Conservation (phyloP, 1,140 invertebrate species). For the Drosophila littoralis region DNA sequence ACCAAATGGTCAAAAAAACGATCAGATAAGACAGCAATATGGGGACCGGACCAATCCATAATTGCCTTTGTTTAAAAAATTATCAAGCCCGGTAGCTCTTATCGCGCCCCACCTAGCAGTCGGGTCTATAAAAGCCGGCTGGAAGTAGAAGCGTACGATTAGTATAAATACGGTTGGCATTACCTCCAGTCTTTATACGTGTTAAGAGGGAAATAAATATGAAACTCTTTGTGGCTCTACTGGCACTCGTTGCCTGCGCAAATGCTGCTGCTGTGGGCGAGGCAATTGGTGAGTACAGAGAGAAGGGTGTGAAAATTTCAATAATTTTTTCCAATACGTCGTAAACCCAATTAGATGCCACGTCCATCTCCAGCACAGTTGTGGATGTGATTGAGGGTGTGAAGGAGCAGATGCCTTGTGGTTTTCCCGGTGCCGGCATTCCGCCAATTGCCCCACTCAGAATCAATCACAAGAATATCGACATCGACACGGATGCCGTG, state of each 20-base stretch:
- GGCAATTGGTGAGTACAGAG: constrained; percentile 50
- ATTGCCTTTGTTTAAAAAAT: constrained; percentile 29
- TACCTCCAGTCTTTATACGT: constrained; percentile 67
- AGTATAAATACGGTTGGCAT: constrained; percentile 76
- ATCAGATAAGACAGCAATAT: constrained; percentile 32
- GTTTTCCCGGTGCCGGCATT: constrained; percentile 69
- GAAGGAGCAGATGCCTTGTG: constrained; percentile 78
- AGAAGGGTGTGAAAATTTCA: no score
- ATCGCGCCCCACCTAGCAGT: constrained; percentile 36
- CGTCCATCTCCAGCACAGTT: constrained; percentile 68
- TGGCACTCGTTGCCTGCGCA: constrained; percentile 71
- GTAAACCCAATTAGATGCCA: constrained; percentile 24
- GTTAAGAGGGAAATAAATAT: constrained; percentile 59
- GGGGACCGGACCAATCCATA: constrained; percentile 19
- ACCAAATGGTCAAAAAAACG: background rate
- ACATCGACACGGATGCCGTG: constrained; percentile 62
- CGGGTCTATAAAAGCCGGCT: constrained; percentile 74
- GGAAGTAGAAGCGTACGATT: constrained; percentile 33
- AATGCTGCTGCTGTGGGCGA: constrained; percentile 59
- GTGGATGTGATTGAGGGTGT: constrained; percentile 57
- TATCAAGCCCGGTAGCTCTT: constrained; percentile 44
- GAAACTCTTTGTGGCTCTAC: constrained; percentile 61
- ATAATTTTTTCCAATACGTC: no score
- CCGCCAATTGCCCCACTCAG: constrained; percentile 75
- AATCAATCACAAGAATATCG: constrained; percentile 59